Conservation (phyloP, 1,140 invertebrate genomes). For the Physella acuta region DNA sequence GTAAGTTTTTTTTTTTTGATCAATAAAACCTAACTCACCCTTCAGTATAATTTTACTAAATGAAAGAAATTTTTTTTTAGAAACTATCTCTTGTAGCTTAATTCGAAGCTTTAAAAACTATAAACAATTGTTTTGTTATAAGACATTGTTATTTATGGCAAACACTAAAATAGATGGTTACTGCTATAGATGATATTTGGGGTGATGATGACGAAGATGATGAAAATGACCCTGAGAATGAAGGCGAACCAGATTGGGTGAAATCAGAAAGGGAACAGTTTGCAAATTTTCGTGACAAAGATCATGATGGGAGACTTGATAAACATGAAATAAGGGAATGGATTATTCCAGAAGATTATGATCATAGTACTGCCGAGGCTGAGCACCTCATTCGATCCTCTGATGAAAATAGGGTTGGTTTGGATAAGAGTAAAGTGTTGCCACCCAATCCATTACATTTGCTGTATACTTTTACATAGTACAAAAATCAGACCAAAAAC, state of each 20-base stretch:
- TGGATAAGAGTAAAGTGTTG: slow-evolving; percentile 62
- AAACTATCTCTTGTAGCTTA: too few species aligned
- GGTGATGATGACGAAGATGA: slow-evolving; percentile 74
- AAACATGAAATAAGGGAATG: slow-evolving; percentile 82
- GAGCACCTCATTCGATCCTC: slow-evolving; percentile 93
- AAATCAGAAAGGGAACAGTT: slow-evolving; percentile 89
- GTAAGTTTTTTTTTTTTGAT: slow-evolving; percentile 59
- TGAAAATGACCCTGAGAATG: slow-evolving; percentile 92
- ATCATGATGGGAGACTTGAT: slow-evolving; percentile 88
- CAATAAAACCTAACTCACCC: too few species aligned
- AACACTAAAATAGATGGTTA: too few species aligned
- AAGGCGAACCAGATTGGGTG: slow-evolving; percentile 94
- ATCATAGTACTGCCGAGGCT: slow-evolving; percentile 94
- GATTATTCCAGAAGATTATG: slow-evolving; percentile 95
- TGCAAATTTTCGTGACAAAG: slow-evolving; percentile 75
- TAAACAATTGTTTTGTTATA: too few species aligned
- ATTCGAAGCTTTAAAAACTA: too few species aligned
- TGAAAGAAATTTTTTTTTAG: too few species aligned
- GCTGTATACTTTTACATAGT: too few species aligned
- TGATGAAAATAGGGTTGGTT: slow-evolving; percentile 77
- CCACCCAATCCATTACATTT: not conserved
- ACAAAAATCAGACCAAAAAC: too few species aligned
- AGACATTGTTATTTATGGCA: too few species aligned
- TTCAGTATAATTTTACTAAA: too few species aligned
- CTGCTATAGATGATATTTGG: slow-evolving; percentile 66